Evolutionary conservation across 2,113 vertebrate species (phyloP), one percentile per base, ranked within the genome.

Genomic region (Scalopus aquaticus): DNA sequence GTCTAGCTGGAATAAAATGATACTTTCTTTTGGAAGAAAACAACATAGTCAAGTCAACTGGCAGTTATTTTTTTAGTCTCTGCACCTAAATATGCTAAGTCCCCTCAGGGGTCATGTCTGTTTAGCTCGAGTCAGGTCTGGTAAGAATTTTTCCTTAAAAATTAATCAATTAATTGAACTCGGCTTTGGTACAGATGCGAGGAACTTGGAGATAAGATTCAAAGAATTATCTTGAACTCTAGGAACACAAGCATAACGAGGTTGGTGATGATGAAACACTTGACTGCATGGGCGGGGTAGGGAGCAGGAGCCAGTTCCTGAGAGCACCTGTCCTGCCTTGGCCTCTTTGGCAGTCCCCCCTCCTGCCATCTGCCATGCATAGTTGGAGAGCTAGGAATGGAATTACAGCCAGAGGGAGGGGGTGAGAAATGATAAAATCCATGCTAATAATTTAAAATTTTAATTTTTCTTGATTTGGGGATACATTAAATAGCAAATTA

Each of bases 1-100:
- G 15, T 94, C 62, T 77, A 77, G 4, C 32, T 73, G 35, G 62
- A 72, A 77, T 88, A 67, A 94, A 89, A 81, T 19, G 2, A 72
- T 1, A 3, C 32, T 56, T 82, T 93, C 51, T 20, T 86, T 49
- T 51, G 44, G 72, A 79, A 9, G 62, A 49, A n/a, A 64, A 85
- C 19, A 84, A 80, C 19, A 20, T 9, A 49, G 67, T 92, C 74
- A 78, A 70, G 72, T 87, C 37, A 49, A 78, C 9, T 8, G 44
- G 74, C 7, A 35, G 10, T 9, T 56, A n/a, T 39, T 92, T 51
- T 37, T 72, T 79, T 69, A n/a, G 49, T 17, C 37, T 54, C 67
- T 35, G 24, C 60, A 67, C n/a, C 85, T 56, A 54, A 85, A 44
- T 1, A 5, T 10, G 2, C 17, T 15, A 44, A 83, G 54, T 7